Evolutionary conservation across 2,113 vertebrate genomes (phyloP), one percentile per base, ranked within the genome.

Genomic region (Arizona elegans): DNA sequence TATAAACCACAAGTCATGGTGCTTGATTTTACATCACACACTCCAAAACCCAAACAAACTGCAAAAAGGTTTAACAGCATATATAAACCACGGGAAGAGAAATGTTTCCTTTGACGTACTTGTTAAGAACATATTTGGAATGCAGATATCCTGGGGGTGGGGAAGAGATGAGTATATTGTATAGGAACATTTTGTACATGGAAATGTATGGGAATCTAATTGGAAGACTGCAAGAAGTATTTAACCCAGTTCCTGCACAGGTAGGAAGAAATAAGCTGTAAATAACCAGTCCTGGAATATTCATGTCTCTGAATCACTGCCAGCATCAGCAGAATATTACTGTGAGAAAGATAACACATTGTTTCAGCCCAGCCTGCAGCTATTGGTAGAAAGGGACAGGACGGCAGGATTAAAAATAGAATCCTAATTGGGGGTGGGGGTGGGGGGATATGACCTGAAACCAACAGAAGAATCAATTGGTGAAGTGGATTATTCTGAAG

Each of bases 251-350:
- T 75, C 94, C 87, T 94, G 93, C 47, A 17, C 15, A 87, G 56
- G 1, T 26, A 70, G 91, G 94, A 93, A 91, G 88, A 75, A 90
- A 89, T 89, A 95, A 94, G 94, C 95, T 97, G 95, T 92, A 96
- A 97, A 94, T 93, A 92, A 96, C 96, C 91, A 97, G 95, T 96
- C 96, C 95, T 89, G 92, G 96, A 97, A 96, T 94, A 96, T 62
- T 96, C 95, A 94, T 92, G 95, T 94, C 96, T 96, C 96, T 97
- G 97, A 98, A 97, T 97, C 96, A 94, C 92, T 96, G 95, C 95
- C 96, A 97, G 96, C 93, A 95, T 94, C 96, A 94, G 95, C 95
- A 97, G 95, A 97, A 96, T 38, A 0, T 93, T 93, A 93, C 94
- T 95, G 94, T 95, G 92, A 96, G 95, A 92, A 94, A 62, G 95